Evolutionary conservation across 2,797 vertebrate species (phyloP).

Genomic region (Neosalanx taihuensis): DNA sequence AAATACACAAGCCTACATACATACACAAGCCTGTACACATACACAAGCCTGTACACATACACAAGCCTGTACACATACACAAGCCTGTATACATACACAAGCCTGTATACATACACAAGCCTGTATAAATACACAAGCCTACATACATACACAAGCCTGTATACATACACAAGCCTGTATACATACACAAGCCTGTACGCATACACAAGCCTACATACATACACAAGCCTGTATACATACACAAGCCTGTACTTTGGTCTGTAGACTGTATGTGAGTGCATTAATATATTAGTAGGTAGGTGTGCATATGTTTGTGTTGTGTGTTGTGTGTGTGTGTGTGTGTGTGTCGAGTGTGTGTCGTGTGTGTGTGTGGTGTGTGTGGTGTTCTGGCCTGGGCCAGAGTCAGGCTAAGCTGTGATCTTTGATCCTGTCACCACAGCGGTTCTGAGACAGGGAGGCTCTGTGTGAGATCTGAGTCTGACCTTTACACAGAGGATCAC

Average conservation of each 20-base stretch:
- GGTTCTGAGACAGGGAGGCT: conserved; percentile 26
- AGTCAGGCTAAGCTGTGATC: conserved; percentile 6
- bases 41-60: no score
- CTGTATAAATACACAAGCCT: no score
- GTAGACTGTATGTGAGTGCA: background rate
- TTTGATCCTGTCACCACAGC: conserved; percentile 10
- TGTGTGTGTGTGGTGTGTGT: conserved; percentile 4
- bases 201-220: no score
- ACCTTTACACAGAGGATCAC: conserved; percentile 53
- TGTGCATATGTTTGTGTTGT: conserved; percentile 13
- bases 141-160: no score
- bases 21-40: no score
- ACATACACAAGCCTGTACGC: no score
- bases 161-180: no score
- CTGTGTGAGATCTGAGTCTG: conserved; percentile 46
- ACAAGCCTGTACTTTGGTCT: background rate
- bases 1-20: no score
- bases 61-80: no score
- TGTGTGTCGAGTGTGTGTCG: conserved; percentile 17
- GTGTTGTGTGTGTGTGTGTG: conserved; percentile 21
- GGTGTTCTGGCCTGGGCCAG: conserved; percentile 42
- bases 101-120: no score
- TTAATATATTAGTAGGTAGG: conserved; percentile 12
- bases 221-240: no score
- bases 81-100: no score